Evolutionary conservation across 2,113 vertebrate genomes (phyloP).

Genomic region (Phalacrocorax pelagicus): DNA sequence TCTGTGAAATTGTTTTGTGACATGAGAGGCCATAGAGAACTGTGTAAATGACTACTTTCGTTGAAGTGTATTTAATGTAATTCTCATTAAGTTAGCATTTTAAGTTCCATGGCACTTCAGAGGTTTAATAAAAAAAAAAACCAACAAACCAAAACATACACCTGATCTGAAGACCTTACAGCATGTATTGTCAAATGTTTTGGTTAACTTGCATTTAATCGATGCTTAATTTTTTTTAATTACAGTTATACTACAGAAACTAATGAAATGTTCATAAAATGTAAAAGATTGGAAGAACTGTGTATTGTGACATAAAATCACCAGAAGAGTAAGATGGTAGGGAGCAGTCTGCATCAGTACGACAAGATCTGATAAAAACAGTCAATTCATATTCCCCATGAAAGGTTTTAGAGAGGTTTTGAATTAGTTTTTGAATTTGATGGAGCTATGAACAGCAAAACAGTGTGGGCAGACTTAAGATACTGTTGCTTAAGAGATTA

Average conservation of each 20-base stretch:
- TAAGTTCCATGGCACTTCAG: neutral
- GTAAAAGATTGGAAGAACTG: neutral
- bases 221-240: neutral
- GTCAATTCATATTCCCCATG: neutral
- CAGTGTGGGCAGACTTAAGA: conserved; percentile 34
- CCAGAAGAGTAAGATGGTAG: neutral
- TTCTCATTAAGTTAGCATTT: neutral
- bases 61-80: neutral
- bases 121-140: neutral
- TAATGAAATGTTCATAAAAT: neutral
- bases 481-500: conserved; percentile 59
- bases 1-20: neutral
- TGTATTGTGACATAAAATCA: neutral
- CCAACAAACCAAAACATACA: neutral
- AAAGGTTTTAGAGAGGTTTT: neutral
- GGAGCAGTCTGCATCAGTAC: neutral
- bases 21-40: neutral
- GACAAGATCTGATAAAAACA: neutral
- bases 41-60: neutral
- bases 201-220: neutral
- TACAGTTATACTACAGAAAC: neutral
- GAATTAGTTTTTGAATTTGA: neutral
- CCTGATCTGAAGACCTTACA: neutral
- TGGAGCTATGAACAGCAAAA: neutral
- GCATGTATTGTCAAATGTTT: neutral